Percentiles rank a stretch among this genome's conserved stretches.
Conservation (phyloP, 1,140 invertebrate species). For the Nymphalis io region DNA sequence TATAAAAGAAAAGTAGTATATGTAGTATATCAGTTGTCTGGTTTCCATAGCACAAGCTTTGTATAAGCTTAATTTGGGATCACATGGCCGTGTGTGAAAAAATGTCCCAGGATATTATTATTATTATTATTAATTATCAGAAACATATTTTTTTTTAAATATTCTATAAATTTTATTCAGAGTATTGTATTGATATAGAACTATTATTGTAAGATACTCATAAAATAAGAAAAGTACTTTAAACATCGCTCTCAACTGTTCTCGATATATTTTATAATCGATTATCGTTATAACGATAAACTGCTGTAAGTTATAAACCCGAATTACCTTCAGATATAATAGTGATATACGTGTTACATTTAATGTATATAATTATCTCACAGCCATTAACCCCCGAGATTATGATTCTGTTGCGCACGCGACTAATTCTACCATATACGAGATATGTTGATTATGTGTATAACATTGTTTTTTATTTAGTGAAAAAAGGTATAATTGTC, state of each 20-base stretch:
- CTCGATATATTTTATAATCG: background rate
- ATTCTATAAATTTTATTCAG: too few relatives aligned
- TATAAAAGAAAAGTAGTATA: too few relatives aligned
- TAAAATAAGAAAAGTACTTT: background rate
- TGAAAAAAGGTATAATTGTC: too few relatives aligned
- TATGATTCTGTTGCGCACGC: constrained; percentile 30
- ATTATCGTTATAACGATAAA: constrained; percentile 1
- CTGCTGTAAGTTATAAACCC: background rate
- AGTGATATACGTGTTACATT: constrained; percentile 24
- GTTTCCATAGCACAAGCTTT: too few relatives aligned
- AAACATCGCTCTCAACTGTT: background rate
- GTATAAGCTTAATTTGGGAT: too few relatives aligned
- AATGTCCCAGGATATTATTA: too few relatives aligned
- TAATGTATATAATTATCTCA: constrained; percentile 40
- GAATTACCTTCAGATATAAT: constrained; percentile 24
- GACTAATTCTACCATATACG: background rate
- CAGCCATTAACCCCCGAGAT: constrained; percentile 15
- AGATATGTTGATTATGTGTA: constrained; percentile 8
- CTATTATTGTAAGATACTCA: background rate
- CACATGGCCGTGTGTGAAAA: too few relatives aligned
- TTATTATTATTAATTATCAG: too few relatives aligned
- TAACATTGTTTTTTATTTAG: background rate
- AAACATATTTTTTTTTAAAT: too few relatives aligned
- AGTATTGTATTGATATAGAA: background rate
- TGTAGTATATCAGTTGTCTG: too few relatives aligned